These are phyloP conservation scores for Leptatherina wallacei DNA, from an alignment of 2,797 vertebrate genomes.

Conservation along the genomic window DNA sequence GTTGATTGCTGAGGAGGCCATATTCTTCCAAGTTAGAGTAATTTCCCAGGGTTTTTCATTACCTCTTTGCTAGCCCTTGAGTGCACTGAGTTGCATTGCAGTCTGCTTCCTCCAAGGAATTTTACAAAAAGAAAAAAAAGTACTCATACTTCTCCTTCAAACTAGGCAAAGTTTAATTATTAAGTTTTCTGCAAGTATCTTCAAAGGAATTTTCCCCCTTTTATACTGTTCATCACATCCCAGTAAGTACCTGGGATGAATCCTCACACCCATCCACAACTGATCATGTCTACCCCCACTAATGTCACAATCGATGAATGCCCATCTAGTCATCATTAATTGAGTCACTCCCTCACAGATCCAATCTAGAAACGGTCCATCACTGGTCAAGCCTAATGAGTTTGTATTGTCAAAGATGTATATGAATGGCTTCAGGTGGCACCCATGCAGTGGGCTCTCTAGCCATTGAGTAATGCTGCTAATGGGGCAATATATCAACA, in stretches of 20 bases:
- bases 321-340: conserved; percentile 64
- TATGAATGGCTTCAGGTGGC: conserved; percentile 74
- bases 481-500: conserved; percentile 82
- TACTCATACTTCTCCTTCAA: conserved; percentile 27
- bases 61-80: conserved; percentile 37
- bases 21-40: conserved; percentile 28
- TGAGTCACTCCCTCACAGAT: conserved; percentile 60
- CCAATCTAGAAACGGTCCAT: conserved; percentile 61
- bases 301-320: conserved; percentile 62
- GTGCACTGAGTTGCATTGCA: conserved; percentile 41
- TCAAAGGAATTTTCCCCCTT: conserved; percentile 40
- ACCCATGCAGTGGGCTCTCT: conserved; percentile 60
- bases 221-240: conserved; percentile 9
- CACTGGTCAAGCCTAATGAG: conserved; percentile 69
- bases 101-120: conserved; percentile 27
- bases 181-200: conserved; percentile 32
- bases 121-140: conserved; percentile 20
- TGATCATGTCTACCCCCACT: conserved; percentile 52
- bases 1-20: conserved; percentile 35
- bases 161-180: conserved; percentile 51
- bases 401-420: conserved; percentile 72
- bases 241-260: conserved; percentile 22
- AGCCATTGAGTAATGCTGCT: conserved; percentile 70
- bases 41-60: conserved; percentile 47
- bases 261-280: conserved; percentile 45